phyloP scores from a whole-genome alignment of 2,888 invertebrate genomes.

The Mystacides longicornis region DNA sequence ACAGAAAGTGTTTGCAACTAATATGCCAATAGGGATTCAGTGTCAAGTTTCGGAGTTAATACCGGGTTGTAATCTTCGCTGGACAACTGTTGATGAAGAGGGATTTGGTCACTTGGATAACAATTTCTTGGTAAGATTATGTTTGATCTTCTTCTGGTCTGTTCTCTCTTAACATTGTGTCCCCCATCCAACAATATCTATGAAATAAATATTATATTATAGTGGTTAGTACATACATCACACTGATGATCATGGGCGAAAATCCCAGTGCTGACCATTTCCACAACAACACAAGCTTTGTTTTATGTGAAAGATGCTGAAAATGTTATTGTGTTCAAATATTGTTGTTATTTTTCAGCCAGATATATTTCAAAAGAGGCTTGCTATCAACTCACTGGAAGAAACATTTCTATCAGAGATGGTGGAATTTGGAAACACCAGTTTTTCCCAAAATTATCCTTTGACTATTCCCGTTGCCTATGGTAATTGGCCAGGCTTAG shows the following conservation, averaged over 20 bases:
- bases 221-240: too few species aligned
- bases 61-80: constrained; percentile 18
- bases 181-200: too few species aligned
- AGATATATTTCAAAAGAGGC: constrained; percentile 12
- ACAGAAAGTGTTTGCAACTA: constrained; percentile 9
- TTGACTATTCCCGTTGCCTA: constrained; percentile 14
- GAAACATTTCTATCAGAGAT: constrained; percentile 25
- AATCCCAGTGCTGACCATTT: neutral
- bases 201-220: too few species aligned
- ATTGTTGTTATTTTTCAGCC: constrained; percentile 14
- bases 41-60: constrained; percentile 20
- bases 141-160: too few species aligned
- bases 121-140: constrained; percentile 10
- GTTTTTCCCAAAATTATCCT: constrained; percentile 17
- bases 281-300: too few species aligned
- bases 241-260: neutral
- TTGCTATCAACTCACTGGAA: constrained; percentile 20
- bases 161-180: too few species aligned
- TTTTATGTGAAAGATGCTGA: too few species aligned
- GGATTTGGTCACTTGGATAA: constrained; percentile 14
- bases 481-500: constrained; percentile 16
- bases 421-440: constrained; percentile 23
- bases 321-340: neutral
- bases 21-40: constrained; percentile 17
- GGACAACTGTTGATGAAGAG: constrained; percentile 15